Base-by-base conservation (phyloP, 2,113 vertebrate genomes). In the Syngnathus typhle region DNA sequence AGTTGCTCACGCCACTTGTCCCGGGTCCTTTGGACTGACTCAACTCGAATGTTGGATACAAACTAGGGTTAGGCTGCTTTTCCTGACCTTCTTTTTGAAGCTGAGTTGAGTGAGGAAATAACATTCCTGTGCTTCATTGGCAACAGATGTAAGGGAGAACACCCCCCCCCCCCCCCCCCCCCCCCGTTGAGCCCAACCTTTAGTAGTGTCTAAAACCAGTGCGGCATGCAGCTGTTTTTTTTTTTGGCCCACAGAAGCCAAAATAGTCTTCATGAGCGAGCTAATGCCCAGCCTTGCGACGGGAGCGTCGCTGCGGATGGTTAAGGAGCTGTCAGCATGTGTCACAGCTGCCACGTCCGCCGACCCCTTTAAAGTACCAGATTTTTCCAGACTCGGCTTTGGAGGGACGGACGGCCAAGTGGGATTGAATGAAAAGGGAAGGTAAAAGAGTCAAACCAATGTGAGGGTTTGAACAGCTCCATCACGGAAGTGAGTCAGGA, bases 121-220 rank as follows among this genome's bases (percentile, higher is more conserved):
- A 36, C 89, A 91, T 91, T 91, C 90, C 89, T 88, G 69, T 72
- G 76, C 85, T 87, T 88, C 88, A 90, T 90, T 89, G 84, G 85
- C 86, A 90, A 87, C 91, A 91, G 90, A 92, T 90, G 89, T 90
- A 88, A 83, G 76, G 73, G 52, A 82, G 75, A 73, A 58, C 78
- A 69, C 65, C 51, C 47, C 47, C 65, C 71, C 27, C 27, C 27
- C 65, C 71, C 27, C 27, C 27, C n/a, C 65, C 51, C 47, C 47
- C 65, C 71, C 27, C 27, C 27, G 27, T 47, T 78, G 76, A 82
- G 74, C 80, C 64, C 69, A 84, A 85, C 82, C 75, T 82, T 85
- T 84, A 79, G 74, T 84, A 82, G 73, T 37, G 69, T 83, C 87
- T 88, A 87, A 88, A 88, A 87, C 82, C 80, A 70, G 85, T 84